phyloP scores from a whole-genome alignment of 2,888 invertebrate species.

The Empis stercorea region DNA sequence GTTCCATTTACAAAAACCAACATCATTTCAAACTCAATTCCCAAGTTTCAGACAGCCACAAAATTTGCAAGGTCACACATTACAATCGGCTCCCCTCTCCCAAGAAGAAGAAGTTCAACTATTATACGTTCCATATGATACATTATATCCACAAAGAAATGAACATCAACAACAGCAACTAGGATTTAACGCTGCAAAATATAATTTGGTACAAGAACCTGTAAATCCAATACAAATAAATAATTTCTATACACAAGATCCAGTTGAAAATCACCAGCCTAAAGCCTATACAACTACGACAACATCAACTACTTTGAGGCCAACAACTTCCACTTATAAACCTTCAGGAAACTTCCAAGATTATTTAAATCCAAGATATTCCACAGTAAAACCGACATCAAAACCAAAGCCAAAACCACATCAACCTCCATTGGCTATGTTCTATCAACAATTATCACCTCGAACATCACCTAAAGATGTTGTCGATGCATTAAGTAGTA shows the following conservation, averaged over 20 bases:
- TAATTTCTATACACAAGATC: slow-evolving; percentile 34
- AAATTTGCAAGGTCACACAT: slow-evolving; percentile 10
- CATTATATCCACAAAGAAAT: slow-evolving; percentile 41
- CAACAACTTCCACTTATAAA: slow-evolving; percentile 27
- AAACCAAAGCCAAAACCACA: slow-evolving; percentile 57
- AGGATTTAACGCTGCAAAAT: slow-evolving; percentile 25
- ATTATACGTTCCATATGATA: slow-evolving; percentile 70
- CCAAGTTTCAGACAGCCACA: slow-evolving; percentile 11
- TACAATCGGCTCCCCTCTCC: slow-evolving; percentile 8
- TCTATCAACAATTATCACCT: slow-evolving; percentile 42
- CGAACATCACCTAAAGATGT: slow-evolving; percentile 55
- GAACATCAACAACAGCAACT: slow-evolving; percentile 15
- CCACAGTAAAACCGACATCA: slow-evolving; percentile 43
- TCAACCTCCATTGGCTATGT: slow-evolving; percentile 74
- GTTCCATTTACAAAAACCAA: slow-evolving; percentile 22
- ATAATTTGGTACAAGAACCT: slow-evolving; percentile 24
- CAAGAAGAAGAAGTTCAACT: slow-evolving; percentile 59
- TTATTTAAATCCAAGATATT: slow-evolving; percentile 23
- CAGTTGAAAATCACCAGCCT: slow-evolving; percentile 18
- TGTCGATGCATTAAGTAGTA: slow-evolving; percentile 51
- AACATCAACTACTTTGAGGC: slow-evolving; percentile 24
- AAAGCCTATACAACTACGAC: slow-evolving; percentile 10
- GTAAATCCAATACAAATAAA: slow-evolving; percentile 38
- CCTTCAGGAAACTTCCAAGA: slow-evolving; percentile 20
- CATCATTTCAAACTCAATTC: slow-evolving; percentile 16